A percentile compares a stretch with the other conserved stretches of the same genome.
Conservation (phyloP, 2,113 vertebrate genomes). For the Mustela lutreola region DNA sequence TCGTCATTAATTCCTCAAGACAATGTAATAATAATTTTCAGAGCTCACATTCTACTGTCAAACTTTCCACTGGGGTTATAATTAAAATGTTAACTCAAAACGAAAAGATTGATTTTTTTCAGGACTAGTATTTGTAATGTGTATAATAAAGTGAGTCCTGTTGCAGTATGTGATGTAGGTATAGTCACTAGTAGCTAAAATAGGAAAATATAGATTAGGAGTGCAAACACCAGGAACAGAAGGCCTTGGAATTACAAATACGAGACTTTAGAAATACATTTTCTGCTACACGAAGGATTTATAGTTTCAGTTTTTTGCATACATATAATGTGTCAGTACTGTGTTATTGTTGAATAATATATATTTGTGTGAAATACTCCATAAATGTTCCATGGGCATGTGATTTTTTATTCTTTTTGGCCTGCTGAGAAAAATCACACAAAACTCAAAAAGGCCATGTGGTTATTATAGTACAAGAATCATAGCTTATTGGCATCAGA, state of each 20-base stretch:
- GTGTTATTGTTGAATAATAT: neutral
- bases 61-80: slow-evolving; percentile 83
- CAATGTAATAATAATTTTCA: slow-evolving; percentile 84
- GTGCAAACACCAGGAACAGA: neutral
- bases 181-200: neutral
- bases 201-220: neutral
- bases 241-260: neutral
- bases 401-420: slow-evolving; percentile 9
- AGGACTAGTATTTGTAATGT: neutral
- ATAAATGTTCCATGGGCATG: neutral
- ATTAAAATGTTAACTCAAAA: slow-evolving; percentile 81
- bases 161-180: neutral
- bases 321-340: neutral
- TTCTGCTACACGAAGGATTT: neutral
- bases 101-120: neutral
- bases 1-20: slow-evolving; percentile 84
- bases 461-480: neutral
- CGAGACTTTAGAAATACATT: neutral
- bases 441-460: neutral
- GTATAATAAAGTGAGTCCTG: neutral
- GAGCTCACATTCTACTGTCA: slow-evolving; percentile 79
- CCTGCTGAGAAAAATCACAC: slow-evolving; percentile 50
- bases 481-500: neutral
- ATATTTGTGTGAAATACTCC: neutral
- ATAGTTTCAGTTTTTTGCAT: neutral